These are phyloP conservation scores for Aphaenogaster rudis DNA, from an alignment of 1,140 invertebrate genomes.

Conservation along the genomic window DNA sequence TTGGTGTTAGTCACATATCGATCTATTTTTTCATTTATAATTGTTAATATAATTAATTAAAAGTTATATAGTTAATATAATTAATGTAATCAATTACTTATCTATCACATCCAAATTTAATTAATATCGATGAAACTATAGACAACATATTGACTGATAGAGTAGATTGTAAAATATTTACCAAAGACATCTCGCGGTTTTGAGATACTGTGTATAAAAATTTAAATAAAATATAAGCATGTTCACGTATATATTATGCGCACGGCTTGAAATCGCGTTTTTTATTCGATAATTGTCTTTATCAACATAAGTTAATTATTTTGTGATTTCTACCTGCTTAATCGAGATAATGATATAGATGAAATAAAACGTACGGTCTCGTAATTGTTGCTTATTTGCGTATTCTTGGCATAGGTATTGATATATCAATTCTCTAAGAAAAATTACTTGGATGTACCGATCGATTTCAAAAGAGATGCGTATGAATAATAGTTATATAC, in stretches of 20 bases:
- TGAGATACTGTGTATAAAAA: neutral
- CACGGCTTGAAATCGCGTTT: neutral
- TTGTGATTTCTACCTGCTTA: neutral
- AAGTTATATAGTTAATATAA: no score
- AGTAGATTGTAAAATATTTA: neutral
- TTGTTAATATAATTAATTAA: no score
- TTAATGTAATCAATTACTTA: neutral
- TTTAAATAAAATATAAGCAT: neutral
- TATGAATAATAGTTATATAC: conserved; percentile 29
- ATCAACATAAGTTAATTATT: conserved; percentile 10
- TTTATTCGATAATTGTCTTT: neutral
- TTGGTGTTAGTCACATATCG: no score
- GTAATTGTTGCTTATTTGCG: neutral
- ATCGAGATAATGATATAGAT: neutral
- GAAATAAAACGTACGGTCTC: neutral
- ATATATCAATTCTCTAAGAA: neutral
- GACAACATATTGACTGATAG: neutral
- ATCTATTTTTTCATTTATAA: no score
- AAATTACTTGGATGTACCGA: neutral
- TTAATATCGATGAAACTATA: neutral
- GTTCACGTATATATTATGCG: neutral
- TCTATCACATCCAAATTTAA: neutral
- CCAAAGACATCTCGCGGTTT: neutral
- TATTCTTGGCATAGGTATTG: neutral
- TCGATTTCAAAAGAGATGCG: neutral